Base-by-base conservation (phyloP, 2,113 vertebrate species). In the Pygoscelis antarcticus region DNA sequence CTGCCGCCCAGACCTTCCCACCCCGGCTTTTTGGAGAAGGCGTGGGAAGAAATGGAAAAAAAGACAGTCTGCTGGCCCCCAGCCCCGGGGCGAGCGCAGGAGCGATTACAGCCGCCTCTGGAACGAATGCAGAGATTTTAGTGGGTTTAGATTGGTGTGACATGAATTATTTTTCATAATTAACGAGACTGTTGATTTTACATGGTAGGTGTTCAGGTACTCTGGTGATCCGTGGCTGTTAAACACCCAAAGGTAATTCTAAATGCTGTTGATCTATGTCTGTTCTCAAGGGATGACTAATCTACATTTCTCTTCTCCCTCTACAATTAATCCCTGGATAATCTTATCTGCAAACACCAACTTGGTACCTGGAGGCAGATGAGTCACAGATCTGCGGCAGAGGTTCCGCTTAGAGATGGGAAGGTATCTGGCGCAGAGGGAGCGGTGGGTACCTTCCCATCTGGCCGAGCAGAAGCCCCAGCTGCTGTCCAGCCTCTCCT, bases 241-340 rank as follows among this genome's bases (percentile, higher is more conserved):
- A 70, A 97, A 93, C 88, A 92, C 88, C 95, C 90, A 87, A 84
- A 93, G 46, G 91, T 92, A 95, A 95, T 93, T 93, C 94, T 68
- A 90, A 97, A 83, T 8, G 86, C 69, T 97, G 90, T 95, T 97
- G 97, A 97, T 94, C 96, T 97, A 90, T 95, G 95, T 84, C 95
- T 96, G 5, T 68, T 95, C 96, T 94, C 95, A 72, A 85, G 95
- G 93, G 96, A 93, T 88, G 85, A 94, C 95, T 93, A 91, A 96
- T 87, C 96, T 93, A 87, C 96, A 91, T 89, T 91, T 70, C 77
- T 90, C 93, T 70, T 95, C 95, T 97, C 96, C 95, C 95, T 92
- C 83, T 96, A 74, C 95, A 94, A 96, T 96, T 96, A 97, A 96
- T 97, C 95, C 94, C 94, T 34, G 80, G 96, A 92, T 95, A 96